Conservation (phyloP, 2,888 invertebrate species). For the Plebejus argus region DNA sequence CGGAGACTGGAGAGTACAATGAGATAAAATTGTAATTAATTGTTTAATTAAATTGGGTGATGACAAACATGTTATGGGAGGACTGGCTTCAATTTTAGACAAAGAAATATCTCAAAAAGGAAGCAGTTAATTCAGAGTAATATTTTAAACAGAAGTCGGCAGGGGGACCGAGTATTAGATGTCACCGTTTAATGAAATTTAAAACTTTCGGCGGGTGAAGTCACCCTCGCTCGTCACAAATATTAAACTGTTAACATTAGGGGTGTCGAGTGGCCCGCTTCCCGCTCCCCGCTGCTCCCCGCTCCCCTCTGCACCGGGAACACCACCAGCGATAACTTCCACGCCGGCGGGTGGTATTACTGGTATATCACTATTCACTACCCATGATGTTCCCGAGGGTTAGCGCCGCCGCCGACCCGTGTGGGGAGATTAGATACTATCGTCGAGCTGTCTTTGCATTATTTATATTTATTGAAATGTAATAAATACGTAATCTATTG, state of each 20-base stretch:
- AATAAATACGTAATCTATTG: not conserved
- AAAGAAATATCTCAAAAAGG: not conserved
- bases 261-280: not conserved
- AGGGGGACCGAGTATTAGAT: not conserved
- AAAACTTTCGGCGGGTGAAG: slow-evolving; percentile 11
- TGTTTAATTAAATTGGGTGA: too few species aligned
- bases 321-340: not conserved
- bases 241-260: not conserved
- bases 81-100: not conserved
- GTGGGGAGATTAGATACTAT: not conserved
- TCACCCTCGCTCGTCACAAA: not conserved
- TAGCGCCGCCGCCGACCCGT: not conserved
- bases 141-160: not conserved
- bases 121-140: not conserved
- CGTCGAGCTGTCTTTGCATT: not conserved
- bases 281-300: not conserved
- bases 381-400: not conserved
- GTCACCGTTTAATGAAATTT: slow-evolving; percentile 6
- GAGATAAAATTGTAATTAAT: too few species aligned
- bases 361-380: too few species aligned
- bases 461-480: not conserved
- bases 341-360: not conserved
- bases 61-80: too few species aligned
- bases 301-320: not conserved
- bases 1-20: too few species aligned